phyloP scores from a whole-genome alignment of 2,797 vertebrate genomes.

The Discoglossus pictus region DNA sequence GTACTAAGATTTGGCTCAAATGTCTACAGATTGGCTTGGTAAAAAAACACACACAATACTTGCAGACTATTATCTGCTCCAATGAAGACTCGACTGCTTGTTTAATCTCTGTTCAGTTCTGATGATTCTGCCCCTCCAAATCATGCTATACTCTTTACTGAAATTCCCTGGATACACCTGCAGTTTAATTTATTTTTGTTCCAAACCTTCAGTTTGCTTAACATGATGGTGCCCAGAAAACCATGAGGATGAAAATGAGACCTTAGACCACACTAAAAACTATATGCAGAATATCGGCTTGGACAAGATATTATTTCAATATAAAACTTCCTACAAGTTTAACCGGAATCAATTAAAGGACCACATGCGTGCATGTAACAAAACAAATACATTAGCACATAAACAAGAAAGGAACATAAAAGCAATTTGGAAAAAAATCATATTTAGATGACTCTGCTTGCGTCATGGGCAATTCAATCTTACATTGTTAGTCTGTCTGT shows the following conservation, averaged over 20 bases:
- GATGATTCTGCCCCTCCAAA: constrained; percentile 18
- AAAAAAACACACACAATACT: constrained; percentile 30
- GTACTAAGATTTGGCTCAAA: constrained; percentile 8
- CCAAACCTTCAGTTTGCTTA: constrained; percentile 40
- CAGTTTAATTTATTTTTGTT: constrained; percentile 45
- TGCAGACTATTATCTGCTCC: constrained; percentile 43
- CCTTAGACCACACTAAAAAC: constrained; percentile 2
- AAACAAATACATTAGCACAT: no score
- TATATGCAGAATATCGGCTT: constrained; percentile 24
- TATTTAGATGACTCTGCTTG: no score
- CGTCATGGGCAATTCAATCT: no score
- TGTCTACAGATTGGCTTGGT: constrained; percentile 8
- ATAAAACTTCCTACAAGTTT: no score
- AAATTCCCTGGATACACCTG: constrained; percentile 33
- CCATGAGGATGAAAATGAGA: constrained; percentile 8
- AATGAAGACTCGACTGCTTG: constrained; percentile 31
- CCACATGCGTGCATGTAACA: no score
- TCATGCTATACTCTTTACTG: constrained; percentile 19
- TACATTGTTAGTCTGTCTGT: no score
- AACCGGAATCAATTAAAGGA: no score
- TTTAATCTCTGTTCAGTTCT: constrained; percentile 37
- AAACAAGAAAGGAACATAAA: no score
- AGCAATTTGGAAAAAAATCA: no score
- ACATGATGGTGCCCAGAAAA: constrained; percentile 21
- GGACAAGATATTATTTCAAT: no score